phyloP scores from a whole-genome alignment of 1,140 invertebrate species.

The Drosophila truncata region DNA sequence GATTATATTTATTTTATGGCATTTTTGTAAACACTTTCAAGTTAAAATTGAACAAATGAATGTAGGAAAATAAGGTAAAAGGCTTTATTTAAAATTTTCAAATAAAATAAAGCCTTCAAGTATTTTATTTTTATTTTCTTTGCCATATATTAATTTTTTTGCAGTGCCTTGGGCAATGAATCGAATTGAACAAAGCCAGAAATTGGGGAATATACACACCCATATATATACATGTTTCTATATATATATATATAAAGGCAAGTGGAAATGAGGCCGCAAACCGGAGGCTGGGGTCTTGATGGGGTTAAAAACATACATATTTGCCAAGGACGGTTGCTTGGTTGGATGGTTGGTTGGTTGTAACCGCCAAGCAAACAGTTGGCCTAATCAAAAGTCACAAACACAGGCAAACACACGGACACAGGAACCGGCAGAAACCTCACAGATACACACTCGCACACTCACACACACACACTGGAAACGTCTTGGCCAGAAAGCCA shows the following conservation, averaged over 20 bases:
- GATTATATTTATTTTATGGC: no score
- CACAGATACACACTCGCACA: not conserved
- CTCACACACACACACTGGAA: conserved; percentile 9
- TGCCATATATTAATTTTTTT: not conserved
- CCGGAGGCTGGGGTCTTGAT: conserved; percentile 13
- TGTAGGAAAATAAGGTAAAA: no score
- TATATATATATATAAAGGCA: not conserved
- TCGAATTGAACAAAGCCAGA: conserved; percentile 32
- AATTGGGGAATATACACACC: conserved; percentile 17
- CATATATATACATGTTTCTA: no score
- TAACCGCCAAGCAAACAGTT: conserved; percentile 74
- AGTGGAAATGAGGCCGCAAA: conserved; percentile 22
- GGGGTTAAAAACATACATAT: conserved; percentile 65
- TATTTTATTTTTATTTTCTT: not conserved
- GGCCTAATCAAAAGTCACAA: conserved; percentile 80
- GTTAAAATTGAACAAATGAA: no score
- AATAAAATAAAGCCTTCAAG: not conserved
- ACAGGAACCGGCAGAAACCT: not conserved
- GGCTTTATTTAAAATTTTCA: not conserved
- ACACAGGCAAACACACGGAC: conserved; percentile 37
- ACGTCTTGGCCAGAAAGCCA: conserved; percentile 73
- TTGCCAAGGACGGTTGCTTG: conserved; percentile 52
- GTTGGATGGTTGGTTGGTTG: conserved; percentile 26
- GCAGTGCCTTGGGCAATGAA: conserved; percentile 2
- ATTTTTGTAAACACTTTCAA: no score